These are phyloP conservation scores for Catocala nupta DNA, from an alignment of 2,888 invertebrate genomes.

Conservation along the genomic window DNA sequence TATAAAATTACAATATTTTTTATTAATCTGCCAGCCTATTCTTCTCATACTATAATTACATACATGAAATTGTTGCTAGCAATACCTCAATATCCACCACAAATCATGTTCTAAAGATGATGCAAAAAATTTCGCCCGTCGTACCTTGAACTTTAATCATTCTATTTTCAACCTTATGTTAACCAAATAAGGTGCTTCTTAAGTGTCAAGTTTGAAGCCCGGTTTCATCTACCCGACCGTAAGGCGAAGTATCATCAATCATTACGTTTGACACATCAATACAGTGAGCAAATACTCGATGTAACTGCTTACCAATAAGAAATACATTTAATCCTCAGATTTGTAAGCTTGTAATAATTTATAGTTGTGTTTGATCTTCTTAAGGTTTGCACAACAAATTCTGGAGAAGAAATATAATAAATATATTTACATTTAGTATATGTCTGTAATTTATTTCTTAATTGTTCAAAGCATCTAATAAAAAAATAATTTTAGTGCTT, in stretches of 20 bases:
- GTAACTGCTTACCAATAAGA: constrained; percentile 69
- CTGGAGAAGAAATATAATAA: too few species aligned
- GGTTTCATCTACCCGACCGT: constrained; percentile 30
- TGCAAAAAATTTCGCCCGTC: constrained; percentile 39
- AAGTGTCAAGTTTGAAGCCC: constrained; percentile 1
- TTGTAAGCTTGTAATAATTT: constrained; percentile 67
- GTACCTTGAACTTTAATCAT: background rate
- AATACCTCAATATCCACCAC: constrained; percentile 41
- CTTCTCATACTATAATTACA: constrained; percentile 22
- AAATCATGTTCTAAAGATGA: constrained; percentile 34
- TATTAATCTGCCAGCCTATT: constrained; percentile 3
- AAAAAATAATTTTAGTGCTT: too few species aligned
- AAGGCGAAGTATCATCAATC: constrained; percentile 68
- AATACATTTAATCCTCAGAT: constrained; percentile 73
- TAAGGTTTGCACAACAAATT: background rate
- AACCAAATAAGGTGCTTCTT: background rate
- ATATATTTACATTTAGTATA: too few species aligned
- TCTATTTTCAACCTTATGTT: constrained; percentile 14
- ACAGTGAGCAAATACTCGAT: constrained; percentile 71
- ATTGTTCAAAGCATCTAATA: too few species aligned
- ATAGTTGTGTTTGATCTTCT: constrained; percentile 40
- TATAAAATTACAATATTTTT: constrained; percentile 3
- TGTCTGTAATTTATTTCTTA: too few species aligned
- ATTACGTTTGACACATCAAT: constrained; percentile 73
- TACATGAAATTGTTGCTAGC: constrained; percentile 35